Evolutionary conservation across 1,140 invertebrate genomes (phyloP).

Genomic region (Temnothorax nylanderi): DNA sequence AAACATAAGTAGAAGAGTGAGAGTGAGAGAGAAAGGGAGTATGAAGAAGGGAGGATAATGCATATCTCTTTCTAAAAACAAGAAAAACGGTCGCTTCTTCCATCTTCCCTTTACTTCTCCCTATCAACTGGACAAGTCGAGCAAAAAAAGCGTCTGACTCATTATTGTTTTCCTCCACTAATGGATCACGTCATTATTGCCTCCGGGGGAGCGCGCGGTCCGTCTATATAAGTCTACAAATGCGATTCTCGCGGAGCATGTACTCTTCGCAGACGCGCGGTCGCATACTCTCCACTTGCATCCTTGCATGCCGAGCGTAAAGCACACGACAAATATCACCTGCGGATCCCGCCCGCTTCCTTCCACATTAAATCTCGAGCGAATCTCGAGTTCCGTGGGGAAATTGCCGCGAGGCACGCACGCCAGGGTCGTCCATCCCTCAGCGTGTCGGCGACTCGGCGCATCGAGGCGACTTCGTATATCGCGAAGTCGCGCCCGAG

Average conservation of each 20-base stretch:
- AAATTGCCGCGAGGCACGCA: conserved; percentile 82
- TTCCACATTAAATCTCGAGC: conserved; percentile 76
- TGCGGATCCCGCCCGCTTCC: conserved; percentile 77
- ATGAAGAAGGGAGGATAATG: not conserved
- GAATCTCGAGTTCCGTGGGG: conserved; percentile 77
- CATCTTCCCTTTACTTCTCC: not conserved
- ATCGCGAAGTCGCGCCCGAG: conserved; percentile 32
- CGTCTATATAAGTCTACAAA: not conserved
- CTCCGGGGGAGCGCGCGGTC: not conserved
- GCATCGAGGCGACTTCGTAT: conserved; percentile 15
- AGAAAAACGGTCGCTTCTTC: not conserved
- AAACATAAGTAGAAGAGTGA: not conserved
- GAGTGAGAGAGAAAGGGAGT: not conserved
- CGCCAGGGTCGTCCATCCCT: conserved; percentile 42
- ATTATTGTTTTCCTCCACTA: not conserved
- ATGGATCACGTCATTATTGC: not conserved
- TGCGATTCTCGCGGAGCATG: not conserved
- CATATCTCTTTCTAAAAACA: not conserved
- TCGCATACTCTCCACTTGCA: not conserved
- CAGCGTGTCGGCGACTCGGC: conserved; percentile 3
- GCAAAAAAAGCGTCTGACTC: not conserved
- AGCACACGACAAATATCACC: conserved; percentile 34
- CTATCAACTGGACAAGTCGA: not conserved
- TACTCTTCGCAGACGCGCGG: not conserved
- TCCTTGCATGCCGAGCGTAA: conserved; percentile 53